These are phyloP conservation scores for Sminthurinus aureus DNA, from an alignment of 2,888 invertebrate genomes.

Conservation along the genomic window DNA sequence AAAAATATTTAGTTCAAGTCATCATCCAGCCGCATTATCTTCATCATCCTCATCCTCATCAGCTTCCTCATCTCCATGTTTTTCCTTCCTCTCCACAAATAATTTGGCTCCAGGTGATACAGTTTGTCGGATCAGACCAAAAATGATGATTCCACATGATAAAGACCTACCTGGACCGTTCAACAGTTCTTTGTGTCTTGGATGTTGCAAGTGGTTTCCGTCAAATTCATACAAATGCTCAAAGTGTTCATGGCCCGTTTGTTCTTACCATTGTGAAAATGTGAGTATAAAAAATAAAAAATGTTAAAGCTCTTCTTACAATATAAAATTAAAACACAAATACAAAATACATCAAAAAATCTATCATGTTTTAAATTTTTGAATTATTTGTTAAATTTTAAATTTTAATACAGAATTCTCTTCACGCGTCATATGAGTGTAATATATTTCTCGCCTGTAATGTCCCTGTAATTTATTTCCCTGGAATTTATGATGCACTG, in stretches of 20 bases:
- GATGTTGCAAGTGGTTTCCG: conserved; percentile 3
- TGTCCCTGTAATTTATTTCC: neutral
- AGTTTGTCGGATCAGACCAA: conserved; percentile 13
- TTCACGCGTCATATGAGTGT: neutral
- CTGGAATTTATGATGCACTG: neutral
- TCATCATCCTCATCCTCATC: too few relatives aligned
- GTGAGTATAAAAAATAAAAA: neutral
- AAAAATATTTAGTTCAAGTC: too few relatives aligned
- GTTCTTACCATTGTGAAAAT: neutral
- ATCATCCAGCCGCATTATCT: too few relatives aligned
- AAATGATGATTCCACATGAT: conserved; percentile 37
- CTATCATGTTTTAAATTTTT: neutral
- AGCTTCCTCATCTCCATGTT: neutral
- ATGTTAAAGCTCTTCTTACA: neutral
- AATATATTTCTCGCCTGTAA: neutral
- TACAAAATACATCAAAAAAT: neutral
- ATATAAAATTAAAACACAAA: neutral
- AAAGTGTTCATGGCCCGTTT: neutral
- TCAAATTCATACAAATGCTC: neutral
- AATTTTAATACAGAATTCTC: neutral
- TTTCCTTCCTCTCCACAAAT: conserved; percentile 1
- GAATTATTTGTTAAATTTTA: neutral
- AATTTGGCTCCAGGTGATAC: conserved; percentile 23
- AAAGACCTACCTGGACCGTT: conserved; percentile 29
- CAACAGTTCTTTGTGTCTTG: neutral